Base-by-base conservation (phyloP, 30 jellyfish, hydroid and myxozoan species). In the Turritopsis rubra region DNA sequence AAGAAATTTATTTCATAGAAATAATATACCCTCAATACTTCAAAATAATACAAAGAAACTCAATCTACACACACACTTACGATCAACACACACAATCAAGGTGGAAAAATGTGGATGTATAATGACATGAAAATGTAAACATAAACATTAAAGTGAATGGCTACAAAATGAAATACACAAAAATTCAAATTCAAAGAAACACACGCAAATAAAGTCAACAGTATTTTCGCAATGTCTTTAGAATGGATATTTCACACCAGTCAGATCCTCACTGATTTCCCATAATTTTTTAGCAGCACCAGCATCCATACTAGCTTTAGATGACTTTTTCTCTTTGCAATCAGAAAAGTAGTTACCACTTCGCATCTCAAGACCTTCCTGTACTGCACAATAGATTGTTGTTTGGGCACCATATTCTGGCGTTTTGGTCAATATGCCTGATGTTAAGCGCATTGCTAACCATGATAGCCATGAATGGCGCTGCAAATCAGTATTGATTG, bases 341-440 rank as follows among this genome's bases (percentile, higher is more conserved):
- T 93, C 96, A 16, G 89, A 75, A 78, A 91, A 91, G 66, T 86
- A 91, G 20, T 83, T 85, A 8, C 97, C 97, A 41, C 96, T 66
- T 54, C n/a, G 68, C 78, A 81, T 66, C 81, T 91, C 97, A 18
- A 91, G 16, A 29, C 97, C 97, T 68, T 91, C 94, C 29, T 87
- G 85, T 66, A 83, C 94, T 1, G 97, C 96, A 83, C 95, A 91
- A 79, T 90, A 90, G 75, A 90, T 85, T 28, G 89, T 79, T 21
- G 97, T 90, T 75, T 90, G 97, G 21, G 97, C 97, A 0, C 97
- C 97, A 30, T 90, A 83, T 31, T 90, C 68, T 1, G 91, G 29
- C 19, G 83, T 85, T 79, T 90, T 90, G 21, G 66, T 21, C 28
- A 85, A 25, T 7, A 81, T 60, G 29, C 27, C 72, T 18, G 70